Evolutionary conservation across 2,113 vertebrate species (phyloP).

Genomic region (Rhynchomys soricoides): DNA sequence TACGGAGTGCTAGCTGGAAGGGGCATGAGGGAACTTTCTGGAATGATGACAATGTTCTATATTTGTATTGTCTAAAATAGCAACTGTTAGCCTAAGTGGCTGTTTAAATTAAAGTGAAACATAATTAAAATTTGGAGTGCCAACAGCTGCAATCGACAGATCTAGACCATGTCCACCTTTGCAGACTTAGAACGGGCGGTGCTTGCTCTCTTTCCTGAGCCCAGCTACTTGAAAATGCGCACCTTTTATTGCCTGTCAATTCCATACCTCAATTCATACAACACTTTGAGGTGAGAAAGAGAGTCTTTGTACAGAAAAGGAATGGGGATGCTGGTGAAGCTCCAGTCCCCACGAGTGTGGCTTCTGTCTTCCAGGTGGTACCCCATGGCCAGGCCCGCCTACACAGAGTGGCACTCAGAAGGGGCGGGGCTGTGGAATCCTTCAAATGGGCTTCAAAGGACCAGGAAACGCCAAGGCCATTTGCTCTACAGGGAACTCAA

Average conservation of each 20-base stretch:
- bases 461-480: slow-evolving; percentile 33
- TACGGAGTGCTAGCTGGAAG: neutral
- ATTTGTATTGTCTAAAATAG: neutral
- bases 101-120: slow-evolving; percentile 53
- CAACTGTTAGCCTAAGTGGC: neutral
- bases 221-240: neutral
- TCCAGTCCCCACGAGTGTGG: neutral
- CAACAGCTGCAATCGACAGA: neutral
- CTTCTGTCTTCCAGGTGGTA: neutral
- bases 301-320: neutral
- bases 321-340: neutral
- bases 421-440: neutral
- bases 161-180: neutral
- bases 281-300: neutral
- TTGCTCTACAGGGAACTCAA: slow-evolving; percentile 38
- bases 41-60: slow-evolving; percentile 26
- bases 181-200: neutral
- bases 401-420: neutral
- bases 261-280: neutral
- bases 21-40: slow-evolving; percentile 43
- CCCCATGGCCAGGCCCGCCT: neutral
- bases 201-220: neutral
- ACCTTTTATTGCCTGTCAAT: slow-evolving; percentile 24
- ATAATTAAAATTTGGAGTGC: slow-evolving; percentile 41
- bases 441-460: neutral